Conservation (phyloP, 1,140 invertebrate species). For the Zaprionus kolodkinae region DNA sequence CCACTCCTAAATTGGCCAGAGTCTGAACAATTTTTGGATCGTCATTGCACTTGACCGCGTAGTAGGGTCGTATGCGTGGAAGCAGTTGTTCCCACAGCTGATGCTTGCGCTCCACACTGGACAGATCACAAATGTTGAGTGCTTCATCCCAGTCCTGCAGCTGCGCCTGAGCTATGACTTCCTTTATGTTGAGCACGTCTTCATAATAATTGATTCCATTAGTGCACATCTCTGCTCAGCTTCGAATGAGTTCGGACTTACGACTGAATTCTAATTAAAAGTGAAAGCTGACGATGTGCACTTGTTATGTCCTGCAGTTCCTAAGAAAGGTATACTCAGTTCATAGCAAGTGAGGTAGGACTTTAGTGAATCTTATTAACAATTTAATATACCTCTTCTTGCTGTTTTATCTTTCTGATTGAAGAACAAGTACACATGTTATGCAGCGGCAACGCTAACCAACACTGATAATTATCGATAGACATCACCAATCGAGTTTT, state of each 20-base stretch:
- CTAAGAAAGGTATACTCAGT: no score
- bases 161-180: conserved; percentile 58
- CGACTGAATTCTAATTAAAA: neutral
- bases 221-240: conserved; percentile 40
- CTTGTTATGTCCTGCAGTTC: neutral
- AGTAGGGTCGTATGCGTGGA: conserved; percentile 96
- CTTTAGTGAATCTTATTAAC: no score
- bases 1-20: conserved; percentile 93
- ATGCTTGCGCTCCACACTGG: conserved; percentile 94
- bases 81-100: conserved; percentile 93
- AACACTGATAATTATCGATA: no score
- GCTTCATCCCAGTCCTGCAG: conserved; percentile 89
- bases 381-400: neutral
- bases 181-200: conserved; percentile 58
- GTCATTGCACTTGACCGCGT: conserved; percentile 99
- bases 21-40: conserved; percentile 92
- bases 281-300: neutral
- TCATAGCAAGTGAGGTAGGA: neutral
- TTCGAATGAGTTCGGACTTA: conserved; percentile 28
- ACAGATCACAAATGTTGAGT: conserved; percentile 96
- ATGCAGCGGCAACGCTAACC: no score
- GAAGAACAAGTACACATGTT: no score
- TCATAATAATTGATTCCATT: conserved; percentile 67
- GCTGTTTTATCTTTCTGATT: neutral
- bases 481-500: no score